These are phyloP conservation scores for Melipona beecheii DNA, from an alignment of 2,888 invertebrate species.

Conservation along the genomic window DNA sequence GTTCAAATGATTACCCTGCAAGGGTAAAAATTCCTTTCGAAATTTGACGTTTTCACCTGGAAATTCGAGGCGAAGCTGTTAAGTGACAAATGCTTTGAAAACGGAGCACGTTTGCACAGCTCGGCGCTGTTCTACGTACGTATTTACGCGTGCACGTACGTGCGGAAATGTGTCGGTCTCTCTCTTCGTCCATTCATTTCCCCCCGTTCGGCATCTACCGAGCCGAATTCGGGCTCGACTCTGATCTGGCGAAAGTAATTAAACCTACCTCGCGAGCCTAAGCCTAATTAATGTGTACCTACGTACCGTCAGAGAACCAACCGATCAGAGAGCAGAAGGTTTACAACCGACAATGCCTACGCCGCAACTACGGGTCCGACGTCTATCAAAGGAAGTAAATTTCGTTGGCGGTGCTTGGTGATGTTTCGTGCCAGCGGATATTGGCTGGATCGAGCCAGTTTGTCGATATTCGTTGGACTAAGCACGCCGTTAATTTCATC, in stretches of 20 bases:
- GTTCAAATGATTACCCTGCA: no score
- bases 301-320: slow-evolving; percentile 72
- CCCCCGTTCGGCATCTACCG: slow-evolving; percentile 51
- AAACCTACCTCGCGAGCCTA: slow-evolving; percentile 80
- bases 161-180: not conserved
- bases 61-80: not conserved
- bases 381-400: slow-evolving; percentile 72
- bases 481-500: slow-evolving; percentile 51
- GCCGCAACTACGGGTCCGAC: slow-evolving; percentile 64
- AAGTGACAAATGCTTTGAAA: not conserved
- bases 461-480: slow-evolving; percentile 45
- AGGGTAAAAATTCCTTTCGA: not conserved
- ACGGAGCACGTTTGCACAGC: not conserved
- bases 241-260: slow-evolving; percentile 83
- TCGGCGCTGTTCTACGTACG: not conserved
- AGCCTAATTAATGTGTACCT: slow-evolving; percentile 83
- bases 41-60: not conserved
- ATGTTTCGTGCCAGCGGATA: slow-evolving; percentile 40
- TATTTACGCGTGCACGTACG: no score
- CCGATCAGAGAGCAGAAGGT: slow-evolving; percentile 67
- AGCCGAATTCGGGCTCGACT: slow-evolving; percentile 69
- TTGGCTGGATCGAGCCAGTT: slow-evolving; percentile 43
- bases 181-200: not conserved
- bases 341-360: slow-evolving; percentile 71
- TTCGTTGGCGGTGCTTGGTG: slow-evolving; percentile 61